Base-by-base conservation (phyloP, 2,113 vertebrate genomes). In the Origma solitaria region DNA sequence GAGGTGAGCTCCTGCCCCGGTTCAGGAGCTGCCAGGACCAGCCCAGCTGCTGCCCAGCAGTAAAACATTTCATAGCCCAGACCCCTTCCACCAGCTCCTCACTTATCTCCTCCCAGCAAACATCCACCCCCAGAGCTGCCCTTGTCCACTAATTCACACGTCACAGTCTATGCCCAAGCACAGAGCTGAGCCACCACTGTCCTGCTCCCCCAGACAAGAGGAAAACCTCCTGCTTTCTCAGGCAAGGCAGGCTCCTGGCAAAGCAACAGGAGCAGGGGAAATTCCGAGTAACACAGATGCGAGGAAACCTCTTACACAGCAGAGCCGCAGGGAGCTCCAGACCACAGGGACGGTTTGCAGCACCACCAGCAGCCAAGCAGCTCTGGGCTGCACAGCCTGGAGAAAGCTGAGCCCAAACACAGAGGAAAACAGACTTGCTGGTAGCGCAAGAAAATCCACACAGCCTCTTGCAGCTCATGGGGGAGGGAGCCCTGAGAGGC, bases 201-300 rank as follows among this genome's bases (percentile, higher is more conserved):
- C 71, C 66, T 66, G 2, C 25, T 66, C 23, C 45, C n/a, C 0
- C 0, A 28, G 51, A 66, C 8, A 20, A 37, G 44, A 70, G 8
- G 5, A 4, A n/a, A 84, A 31, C 3, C 27, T 58, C 65, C 9
- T 31, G 17, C 27, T 71, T 62, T 21, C 47, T 30, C 33, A 45
- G 28, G 72, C 71, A 72, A 51, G 37, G 21, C 18, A 49, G 47
- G 25, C 42, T 82, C 53, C 47, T 60, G 71, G 49, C 69, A 82
- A 47, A 85, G 38, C 54, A 79, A 24, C 42, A 30, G 44, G 30
- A 92, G 22, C 70, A 47, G 58, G 57, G 54, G 13, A 30, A 56
- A 58, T 3, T 35, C 47, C 4, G 69, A 61, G 45, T 16, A 56
- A 51, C 14, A 33, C 0, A 1, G 56, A 31, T 19, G 16, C 1